Evolutionary conservation across 1,140 invertebrate species (phyloP), one percentile per base, ranked within the genome.

Genomic region (Bombus waltoni): DNA sequence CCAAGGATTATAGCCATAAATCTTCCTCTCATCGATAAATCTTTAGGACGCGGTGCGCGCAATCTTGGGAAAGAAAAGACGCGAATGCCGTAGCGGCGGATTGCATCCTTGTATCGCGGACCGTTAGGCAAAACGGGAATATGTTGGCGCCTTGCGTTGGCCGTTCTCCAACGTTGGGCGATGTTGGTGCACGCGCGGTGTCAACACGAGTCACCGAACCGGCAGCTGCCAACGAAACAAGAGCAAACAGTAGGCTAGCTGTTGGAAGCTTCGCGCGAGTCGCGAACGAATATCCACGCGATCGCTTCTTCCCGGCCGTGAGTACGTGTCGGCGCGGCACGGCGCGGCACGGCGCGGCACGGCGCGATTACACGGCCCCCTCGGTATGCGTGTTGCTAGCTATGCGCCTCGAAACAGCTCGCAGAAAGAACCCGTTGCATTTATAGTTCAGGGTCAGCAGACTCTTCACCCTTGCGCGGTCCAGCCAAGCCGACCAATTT

Each of bases 381-480:
- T 32, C 53, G 80, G 53, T 62, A 83, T 76, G 72, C 62, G 81
- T 44, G 44, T 35, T 22, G 77, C 35, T 85, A 72, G 85, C 66
- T 87, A 89, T 83, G 89, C 76, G 76, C 22, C 76, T 44, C 83
- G 77, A 87, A 81, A 70, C 75, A 74, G 47, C 79, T 71, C 15
- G 81, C 70, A 86, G 83, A 90, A 92, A 90, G 89, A 86, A 85
- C 70, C 87, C 71, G 74, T 83, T 79, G 89, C 89, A 86, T 92
- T 93, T 92, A 89, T 93, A 93, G 92, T 93, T 93, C 92, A 93
- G 91, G 91, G 92, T 93, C 92, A 91, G 86, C 87, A 85, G 78
- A 92, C 88, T 88, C 84, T 75, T 53, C 44, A 57, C 74, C 73
- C 81, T 81, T 73, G 74, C 70, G 32, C 40, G 28, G 44, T 13